Evolutionary conservation across 2,797 vertebrate species (phyloP), one percentile per base, ranked within the genome.

Genomic region (Danio aesculapii): DNA sequence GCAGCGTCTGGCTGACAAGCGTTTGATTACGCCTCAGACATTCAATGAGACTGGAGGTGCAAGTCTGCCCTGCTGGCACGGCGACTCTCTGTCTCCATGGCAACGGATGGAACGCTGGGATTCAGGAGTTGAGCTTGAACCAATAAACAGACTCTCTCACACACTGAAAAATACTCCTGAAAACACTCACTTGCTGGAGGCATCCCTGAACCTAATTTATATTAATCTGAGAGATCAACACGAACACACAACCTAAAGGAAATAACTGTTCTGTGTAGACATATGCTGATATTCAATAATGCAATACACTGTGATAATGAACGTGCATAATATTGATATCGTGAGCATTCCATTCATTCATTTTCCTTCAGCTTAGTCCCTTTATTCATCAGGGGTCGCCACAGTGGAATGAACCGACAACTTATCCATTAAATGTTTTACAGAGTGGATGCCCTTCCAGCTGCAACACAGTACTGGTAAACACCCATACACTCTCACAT

Each of bases 11-110:
- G 77, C 77, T 86, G 85, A 83, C 79, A 79, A 85, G 81, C 69
- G 70, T 87, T 84, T 83, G 79, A 87, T 83, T 87, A 83, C 19
- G 63, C 75, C 81, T 81, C 78, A 83, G 81, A 83, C 83, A 83
- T 83, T 86, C 78, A 81, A 81, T 75, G 81, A 67, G 75, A 74
- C 75, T 79, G 61, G 78, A 84, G 69, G 78, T 75, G 73, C 63
- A 53, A 81, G 75, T 72, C 59, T 83, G 81, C 68, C 81, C 84
- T 69, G 76, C 83, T 86, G 84, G 84, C 84, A 87, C 74, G 44
- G 80, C 61, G 80, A 82, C 83, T 84, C 83, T 84, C 79, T 77
- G 84, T 84, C 81, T 78, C 88, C 84, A 84, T 88, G 86, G 81
- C 78, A 89, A 88, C 86, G 73, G 73, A 70, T 58, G 69, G 81